A percentile compares a stretch with the other conserved stretches of the same genome.
phyloP scores from a whole-genome alignment of 2,797 vertebrate genomes.

The Pelobates cultripes region DNA sequence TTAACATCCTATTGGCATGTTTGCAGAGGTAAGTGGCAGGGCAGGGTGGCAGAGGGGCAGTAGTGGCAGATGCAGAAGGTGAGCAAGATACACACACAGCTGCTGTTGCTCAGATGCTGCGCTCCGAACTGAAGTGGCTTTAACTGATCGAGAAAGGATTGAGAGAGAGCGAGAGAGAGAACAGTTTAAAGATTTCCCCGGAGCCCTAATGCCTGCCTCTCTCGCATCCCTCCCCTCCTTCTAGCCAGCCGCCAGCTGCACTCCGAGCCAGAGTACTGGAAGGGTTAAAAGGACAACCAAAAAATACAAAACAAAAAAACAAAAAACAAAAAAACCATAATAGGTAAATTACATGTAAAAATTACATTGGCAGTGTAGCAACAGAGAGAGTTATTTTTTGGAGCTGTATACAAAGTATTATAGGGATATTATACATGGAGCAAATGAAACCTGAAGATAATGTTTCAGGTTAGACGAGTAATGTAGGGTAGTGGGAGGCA shows the following conservation, averaged over 20 bases:
- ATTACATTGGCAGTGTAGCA: conserved; percentile 23
- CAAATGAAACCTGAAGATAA: not conserved
- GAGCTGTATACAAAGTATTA: not conserved
- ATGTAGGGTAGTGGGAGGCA: too few relatives aligned
- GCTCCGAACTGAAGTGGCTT: conserved; percentile 41
- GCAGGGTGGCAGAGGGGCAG: not conserved
- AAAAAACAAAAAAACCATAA: conserved; percentile 1
- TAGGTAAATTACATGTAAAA: conserved; percentile 19
- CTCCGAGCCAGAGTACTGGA: conserved; percentile 9
- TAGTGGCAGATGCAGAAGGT: not conserved
- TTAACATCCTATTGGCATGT: conserved; percentile 47
- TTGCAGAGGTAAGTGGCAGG: conserved; percentile 30
- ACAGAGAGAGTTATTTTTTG: not conserved
- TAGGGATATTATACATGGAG: not conserved
- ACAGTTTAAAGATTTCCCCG: conserved; percentile 56
- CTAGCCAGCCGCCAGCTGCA: conserved; percentile 25
- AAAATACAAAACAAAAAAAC: too few relatives aligned
- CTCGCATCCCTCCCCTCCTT: conserved; percentile 35
- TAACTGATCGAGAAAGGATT: conserved; percentile 52
- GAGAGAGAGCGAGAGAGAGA: conserved; percentile 48
- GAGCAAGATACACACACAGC: not conserved
- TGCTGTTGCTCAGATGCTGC: conserved; percentile 38
- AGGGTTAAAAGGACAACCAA: conserved; percentile 36
- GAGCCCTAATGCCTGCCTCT: conserved; percentile 53
- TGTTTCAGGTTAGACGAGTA: not conserved